Conservation (phyloP, 2,888 invertebrate species). For the Erebia ligea region DNA sequence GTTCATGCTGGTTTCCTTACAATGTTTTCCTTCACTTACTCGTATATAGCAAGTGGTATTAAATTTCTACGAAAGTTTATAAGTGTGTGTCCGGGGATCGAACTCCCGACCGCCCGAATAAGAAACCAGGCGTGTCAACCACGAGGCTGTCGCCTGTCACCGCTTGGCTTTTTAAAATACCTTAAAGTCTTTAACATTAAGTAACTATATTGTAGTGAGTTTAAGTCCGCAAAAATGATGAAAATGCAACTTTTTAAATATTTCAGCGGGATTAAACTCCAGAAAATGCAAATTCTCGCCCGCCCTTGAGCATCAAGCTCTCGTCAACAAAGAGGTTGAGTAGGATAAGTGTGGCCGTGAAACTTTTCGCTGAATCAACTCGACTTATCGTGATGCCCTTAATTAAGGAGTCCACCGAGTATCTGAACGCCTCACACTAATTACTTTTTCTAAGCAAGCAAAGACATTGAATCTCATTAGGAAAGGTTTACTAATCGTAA, state of each 20-base stretch:
- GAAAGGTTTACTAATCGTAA: constrained; percentile 10
- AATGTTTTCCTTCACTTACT: no score
- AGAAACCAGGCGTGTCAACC: no score
- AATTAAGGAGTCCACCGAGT: constrained; percentile 55
- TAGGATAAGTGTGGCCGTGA: constrained; percentile 29
- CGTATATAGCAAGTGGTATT: no score
- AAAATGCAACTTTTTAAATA: background rate
- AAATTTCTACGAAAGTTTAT: no score
- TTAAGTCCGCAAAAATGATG: background rate
- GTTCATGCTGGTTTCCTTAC: no score
- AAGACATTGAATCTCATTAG: constrained; percentile 32
- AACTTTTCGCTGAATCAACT: constrained; percentile 33
- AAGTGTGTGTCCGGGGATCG: no score
- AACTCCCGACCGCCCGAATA: no score
- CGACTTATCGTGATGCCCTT: constrained; percentile 56
- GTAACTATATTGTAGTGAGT: no score
- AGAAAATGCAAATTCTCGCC: constrained; percentile 8
- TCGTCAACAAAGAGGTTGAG: constrained; percentile 5
- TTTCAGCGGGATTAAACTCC: background rate
- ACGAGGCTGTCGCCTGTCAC: no score
- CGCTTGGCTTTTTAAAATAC: no score
- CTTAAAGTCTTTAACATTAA: no score
- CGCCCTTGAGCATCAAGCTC: background rate
- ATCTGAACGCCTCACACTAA: constrained; percentile 49
- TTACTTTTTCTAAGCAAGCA: constrained; percentile 41